Evolutionary conservation across 2,113 vertebrate genomes (phyloP).

Genomic region (Hydrochoerus hydrochaeris): DNA sequence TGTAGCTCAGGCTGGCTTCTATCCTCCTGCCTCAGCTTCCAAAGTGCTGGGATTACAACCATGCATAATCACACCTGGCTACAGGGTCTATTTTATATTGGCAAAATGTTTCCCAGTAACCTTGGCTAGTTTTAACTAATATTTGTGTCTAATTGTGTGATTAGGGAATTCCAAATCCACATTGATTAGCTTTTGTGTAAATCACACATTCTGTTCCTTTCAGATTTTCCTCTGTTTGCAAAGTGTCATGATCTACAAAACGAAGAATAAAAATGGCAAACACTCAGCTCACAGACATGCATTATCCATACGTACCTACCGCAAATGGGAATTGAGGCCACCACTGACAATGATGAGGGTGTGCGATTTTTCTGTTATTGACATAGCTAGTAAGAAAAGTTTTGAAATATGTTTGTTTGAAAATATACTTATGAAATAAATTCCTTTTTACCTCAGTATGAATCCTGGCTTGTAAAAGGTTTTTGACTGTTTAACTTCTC

Average conservation of each 20-base stretch:
- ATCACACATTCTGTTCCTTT: neutral
- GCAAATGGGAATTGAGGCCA: neutral
- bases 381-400: neutral
- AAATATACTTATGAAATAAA: neutral
- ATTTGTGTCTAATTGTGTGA: neutral
- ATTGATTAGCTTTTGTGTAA: neutral
- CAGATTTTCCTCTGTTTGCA: neutral
- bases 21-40: neutral
- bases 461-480: neutral
- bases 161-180: neutral
- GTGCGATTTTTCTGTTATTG: neutral
- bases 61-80: neutral
- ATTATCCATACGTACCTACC: no score
- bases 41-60: neutral
- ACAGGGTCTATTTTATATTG: neutral
- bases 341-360: neutral
- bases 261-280: neutral
- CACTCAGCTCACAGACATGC: accelerated
- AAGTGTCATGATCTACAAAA: neutral
- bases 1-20: no score
- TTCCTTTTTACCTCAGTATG: neutral
- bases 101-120: neutral
- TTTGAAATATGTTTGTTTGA: neutral
- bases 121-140: neutral
- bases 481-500: neutral